A percentile compares a stretch with the other conserved stretches of the same genome.
phyloP scores from a whole-genome alignment of 2,888 invertebrate species.

The Drosophila buzzatii region DNA sequence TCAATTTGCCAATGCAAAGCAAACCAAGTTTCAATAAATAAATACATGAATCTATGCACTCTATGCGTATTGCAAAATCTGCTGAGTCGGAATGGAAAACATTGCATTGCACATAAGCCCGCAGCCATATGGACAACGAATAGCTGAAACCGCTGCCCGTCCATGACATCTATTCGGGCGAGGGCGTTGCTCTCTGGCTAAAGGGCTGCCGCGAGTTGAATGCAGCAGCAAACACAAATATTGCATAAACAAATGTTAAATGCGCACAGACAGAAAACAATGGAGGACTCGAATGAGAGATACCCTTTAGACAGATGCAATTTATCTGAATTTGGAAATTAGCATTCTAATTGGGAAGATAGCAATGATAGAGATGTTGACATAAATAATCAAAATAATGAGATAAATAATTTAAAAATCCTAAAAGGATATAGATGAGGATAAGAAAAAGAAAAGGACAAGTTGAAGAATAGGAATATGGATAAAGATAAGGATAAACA shows the following conservation, averaged over 20 bases:
- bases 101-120: conserved; percentile 18
- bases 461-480: neutral
- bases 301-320: neutral
- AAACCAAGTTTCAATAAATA: conserved; percentile 60
- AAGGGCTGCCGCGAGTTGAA: conserved; percentile 13
- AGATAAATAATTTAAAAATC: neutral
- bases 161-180: conserved; percentile 42
- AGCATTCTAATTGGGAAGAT: neutral
- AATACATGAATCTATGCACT: conserved; percentile 71
- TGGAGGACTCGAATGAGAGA: neutral
- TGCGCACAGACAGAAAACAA: conserved; percentile 33
- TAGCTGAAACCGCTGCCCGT: conserved; percentile 2
- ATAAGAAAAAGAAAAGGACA: neutral
- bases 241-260: conserved; percentile 66
- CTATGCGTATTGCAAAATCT: conserved; percentile 58
- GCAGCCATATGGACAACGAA: conserved; percentile 22
- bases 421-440: neutral
- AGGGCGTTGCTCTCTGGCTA: conserved; percentile 15
- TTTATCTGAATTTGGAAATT: neutral
- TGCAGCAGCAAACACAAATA: conserved; percentile 46
- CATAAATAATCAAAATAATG: neutral
- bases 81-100: conserved; percentile 27
- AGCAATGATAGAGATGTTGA: neutral
- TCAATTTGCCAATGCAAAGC: conserved; percentile 40
- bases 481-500: no score